A percentile compares a stretch with the other conserved stretches of the same genome.
Evolutionary conservation across 2,113 vertebrate genomes (phyloP).

Genomic region (Ploceus nigricollis): DNA sequence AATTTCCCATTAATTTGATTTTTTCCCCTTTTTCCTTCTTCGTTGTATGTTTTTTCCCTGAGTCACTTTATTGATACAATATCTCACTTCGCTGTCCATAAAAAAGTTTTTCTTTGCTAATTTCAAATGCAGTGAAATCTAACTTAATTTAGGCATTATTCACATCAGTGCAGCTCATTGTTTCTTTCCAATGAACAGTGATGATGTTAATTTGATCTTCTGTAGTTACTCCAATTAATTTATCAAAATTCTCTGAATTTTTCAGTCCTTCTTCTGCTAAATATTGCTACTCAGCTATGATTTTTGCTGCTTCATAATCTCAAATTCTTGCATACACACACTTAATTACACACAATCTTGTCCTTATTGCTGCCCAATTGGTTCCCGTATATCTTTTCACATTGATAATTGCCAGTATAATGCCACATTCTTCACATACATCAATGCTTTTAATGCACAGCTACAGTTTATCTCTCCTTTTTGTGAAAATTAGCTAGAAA

Average conservation of each 20-base stretch:
- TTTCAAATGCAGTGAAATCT: not conserved
- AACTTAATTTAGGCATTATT: not conserved
- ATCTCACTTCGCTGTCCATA: not conserved
- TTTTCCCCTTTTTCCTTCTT: fast-evolving
- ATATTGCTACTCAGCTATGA: not conserved
- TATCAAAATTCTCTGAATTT: not conserved
- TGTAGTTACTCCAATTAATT: not conserved
- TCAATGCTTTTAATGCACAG: not conserved
- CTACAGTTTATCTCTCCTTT: not conserved
- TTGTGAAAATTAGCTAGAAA: not conserved
- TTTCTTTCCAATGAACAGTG: not conserved
- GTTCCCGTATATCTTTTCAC: not conserved
- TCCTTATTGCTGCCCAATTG: not conserved
- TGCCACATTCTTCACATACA: not conserved
- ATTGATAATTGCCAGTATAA: not conserved
- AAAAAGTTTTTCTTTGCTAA: not conserved
- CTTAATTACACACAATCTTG: not conserved
- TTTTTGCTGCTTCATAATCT: not conserved
- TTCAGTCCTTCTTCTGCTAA: not conserved
- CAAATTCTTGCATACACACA: not conserved
- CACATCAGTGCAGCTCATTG: not conserved
- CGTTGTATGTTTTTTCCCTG: not conserved
- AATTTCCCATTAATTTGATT: not conserved
- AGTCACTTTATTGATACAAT: not conserved
- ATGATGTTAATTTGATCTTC: not conserved